A percentile compares a stretch with the other conserved stretches of the same genome.
phyloP scores from a whole-genome alignment of 1,140 invertebrate genomes.

The Drosophila pectinifera region DNA sequence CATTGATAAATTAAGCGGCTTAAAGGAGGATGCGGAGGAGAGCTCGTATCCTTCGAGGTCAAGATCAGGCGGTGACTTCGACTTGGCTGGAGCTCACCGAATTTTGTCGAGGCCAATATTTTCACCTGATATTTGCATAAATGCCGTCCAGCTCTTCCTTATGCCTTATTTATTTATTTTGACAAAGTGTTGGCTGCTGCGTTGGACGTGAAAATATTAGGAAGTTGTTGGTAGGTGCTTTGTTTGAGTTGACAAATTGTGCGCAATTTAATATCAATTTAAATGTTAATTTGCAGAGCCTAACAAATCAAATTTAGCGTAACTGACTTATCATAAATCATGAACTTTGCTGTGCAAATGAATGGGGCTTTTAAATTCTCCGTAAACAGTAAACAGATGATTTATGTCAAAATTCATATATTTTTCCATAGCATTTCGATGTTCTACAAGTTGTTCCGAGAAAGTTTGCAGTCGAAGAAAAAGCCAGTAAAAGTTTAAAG shows the following conservation, averaged over 20 bases:
- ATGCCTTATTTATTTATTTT: constrained; percentile 17
- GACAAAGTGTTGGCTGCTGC: neutral
- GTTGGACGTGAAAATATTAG: constrained; percentile 4
- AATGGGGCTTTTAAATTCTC: constrained; percentile 4
- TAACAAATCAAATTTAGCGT: constrained; percentile 20
- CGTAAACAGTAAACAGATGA: constrained; percentile 25
- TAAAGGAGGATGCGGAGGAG: neutral
- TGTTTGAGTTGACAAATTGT: constrained; percentile 37
- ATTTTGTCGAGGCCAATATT: constrained; percentile 18
- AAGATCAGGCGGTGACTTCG: constrained; percentile 1
- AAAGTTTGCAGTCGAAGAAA: constrained; percentile 12
- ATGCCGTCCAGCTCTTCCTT: constrained; percentile 13
- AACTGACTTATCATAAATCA: constrained; percentile 27
- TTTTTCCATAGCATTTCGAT: constrained; percentile 2
- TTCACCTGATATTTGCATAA: constrained; percentile 56
- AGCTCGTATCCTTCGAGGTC: constrained; percentile 1
- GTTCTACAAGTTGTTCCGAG: constrained; percentile 23
- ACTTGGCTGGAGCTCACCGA: neutral
- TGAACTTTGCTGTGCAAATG: constrained; percentile 36
- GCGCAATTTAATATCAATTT: constrained; percentile 54
- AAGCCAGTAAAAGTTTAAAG: constrained; percentile 11
- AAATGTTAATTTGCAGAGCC: constrained; percentile 51
- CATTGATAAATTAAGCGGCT: constrained; percentile 31
- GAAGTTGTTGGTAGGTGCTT: neutral
- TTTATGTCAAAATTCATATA: constrained; percentile 14